Base-by-base conservation (phyloP, 2,113 vertebrate genomes). In the Spilogale gracilis region DNA sequence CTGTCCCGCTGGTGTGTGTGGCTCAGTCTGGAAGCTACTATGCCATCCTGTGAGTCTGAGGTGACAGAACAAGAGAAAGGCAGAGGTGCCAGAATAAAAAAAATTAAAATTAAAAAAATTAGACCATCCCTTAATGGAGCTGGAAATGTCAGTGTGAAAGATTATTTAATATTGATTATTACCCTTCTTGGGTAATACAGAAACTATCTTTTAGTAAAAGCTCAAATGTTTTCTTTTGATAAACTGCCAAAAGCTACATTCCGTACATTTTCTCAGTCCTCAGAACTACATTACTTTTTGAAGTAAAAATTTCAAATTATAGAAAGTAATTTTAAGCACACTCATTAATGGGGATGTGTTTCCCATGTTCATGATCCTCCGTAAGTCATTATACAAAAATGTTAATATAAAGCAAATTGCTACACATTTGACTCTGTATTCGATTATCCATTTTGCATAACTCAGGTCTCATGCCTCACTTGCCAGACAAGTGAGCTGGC, bases 261-360 rank as follows among this genome's bases (percentile, higher is more conserved):
- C 76, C 48, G 27, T 20, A 54, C 2, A 32, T 8, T 58, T 84
- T 56, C 84, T 71, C 69, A 52, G 16, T 60, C 60, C 85, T 60
- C 56, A 65, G 32, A 45, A 2, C 76, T 78, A 83, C 52, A 63
- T 0, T 45, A 38, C 50, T 90, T 91, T 92, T 38, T 50, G 30
- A 96, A 54, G 58, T 32, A 61, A 50, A 95, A 82, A 95, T 71
- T 88, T 92, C 76, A 71, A 88, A 87, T 16, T 61, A 48, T 69
- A 21, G 61, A 95, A 89, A 23, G 52, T 67, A 48, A 95, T 83
- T 86, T 94, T 63, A 79, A 95, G 58, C 38, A 92, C 17, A 86
- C 4, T 89, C 27, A 82, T 71, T 58, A 87, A 16, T 74, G 12
- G 9, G 74, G n/a, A 52, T 88, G 32, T 83, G 38, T 52, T 56